A percentile compares a stretch with the other conserved stretches of the same genome.
phyloP scores from a whole-genome alignment of 2,113 vertebrate genomes.

The Amblyornis subalaris region DNA sequence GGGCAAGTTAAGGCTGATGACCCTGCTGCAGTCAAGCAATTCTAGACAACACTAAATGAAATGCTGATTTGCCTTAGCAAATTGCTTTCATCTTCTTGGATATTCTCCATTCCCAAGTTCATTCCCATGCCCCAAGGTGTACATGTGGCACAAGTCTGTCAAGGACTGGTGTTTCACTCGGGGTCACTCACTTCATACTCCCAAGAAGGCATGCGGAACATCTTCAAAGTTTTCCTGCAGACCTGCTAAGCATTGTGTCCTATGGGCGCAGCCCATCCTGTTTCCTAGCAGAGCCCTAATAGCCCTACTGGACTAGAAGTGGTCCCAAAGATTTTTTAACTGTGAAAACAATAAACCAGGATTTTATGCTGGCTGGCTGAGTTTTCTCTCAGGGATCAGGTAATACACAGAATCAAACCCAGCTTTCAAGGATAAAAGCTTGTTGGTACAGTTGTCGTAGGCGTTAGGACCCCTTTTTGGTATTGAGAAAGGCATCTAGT shows the following conservation, averaged over 20 bases:
- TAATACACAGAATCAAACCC: not conserved
- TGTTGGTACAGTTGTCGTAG: not conserved
- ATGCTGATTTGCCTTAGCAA: not conserved
- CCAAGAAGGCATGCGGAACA: not conserved
- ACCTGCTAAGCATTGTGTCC: not conserved
- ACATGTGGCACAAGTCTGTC: not conserved
- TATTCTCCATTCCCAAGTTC: not conserved
- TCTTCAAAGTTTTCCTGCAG: not conserved
- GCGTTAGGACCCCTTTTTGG: not conserved
- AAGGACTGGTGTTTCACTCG: not conserved
- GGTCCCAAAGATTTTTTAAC: not conserved
- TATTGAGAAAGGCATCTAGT: not conserved
- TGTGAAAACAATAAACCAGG: not conserved
- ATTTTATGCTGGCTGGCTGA: not conserved
- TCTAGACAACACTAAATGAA: not conserved
- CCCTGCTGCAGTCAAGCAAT: not conserved
- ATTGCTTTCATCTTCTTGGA: not conserved
- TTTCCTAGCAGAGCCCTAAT: not conserved
- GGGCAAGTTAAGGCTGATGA: not conserved
- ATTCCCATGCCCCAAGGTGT: not conserved
- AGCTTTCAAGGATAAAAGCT: not conserved
- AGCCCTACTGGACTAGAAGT: not conserved
- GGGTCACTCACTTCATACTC: not conserved
- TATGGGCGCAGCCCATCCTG: accelerated
- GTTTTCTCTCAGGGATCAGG: not conserved